Evolutionary conservation across 2,888 invertebrate genomes (phyloP).

Genomic region (Heteropelma amictum): DNA sequence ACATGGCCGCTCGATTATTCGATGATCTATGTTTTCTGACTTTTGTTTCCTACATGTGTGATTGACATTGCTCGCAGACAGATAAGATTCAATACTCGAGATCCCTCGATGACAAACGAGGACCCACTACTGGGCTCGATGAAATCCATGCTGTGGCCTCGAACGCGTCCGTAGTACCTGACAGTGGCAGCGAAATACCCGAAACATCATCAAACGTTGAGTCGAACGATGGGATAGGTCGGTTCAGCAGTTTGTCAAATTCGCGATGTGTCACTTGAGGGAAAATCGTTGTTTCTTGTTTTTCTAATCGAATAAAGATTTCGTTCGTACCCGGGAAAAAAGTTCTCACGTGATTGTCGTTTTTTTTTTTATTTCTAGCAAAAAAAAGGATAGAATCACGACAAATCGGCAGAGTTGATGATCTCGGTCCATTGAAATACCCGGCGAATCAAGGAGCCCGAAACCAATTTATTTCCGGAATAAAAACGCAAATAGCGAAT

Average conservation of each 20-base stretch:
- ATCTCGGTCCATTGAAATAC: too few relatives aligned
- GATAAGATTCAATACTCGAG: constrained; percentile 19
- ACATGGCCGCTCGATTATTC: too few relatives aligned
- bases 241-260: not conserved
- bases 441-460: too few relatives aligned
- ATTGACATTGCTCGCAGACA: constrained; percentile 43
- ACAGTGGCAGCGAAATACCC: not conserved
- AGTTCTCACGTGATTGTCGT: not conserved
- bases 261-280: too few relatives aligned
- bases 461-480: too few relatives aligned
- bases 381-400: not conserved
- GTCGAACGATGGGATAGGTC: constrained; percentile 20
- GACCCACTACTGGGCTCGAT: constrained; percentile 34
- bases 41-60: too few relatives aligned
- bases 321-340: too few relatives aligned
- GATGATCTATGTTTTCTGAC: too few relatives aligned
- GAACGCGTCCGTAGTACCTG: constrained; percentile 61
- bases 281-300: too few relatives aligned
- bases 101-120: constrained; percentile 17
- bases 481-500: too few relatives aligned
- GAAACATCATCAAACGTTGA: too few relatives aligned
- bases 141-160: constrained; percentile 60
- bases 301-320: too few relatives aligned
- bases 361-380: not conserved
- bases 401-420: not conserved